Evolutionary conservation across 2,888 invertebrate genomes (phyloP).

Genomic region (Eurytoma adleriae): DNA sequence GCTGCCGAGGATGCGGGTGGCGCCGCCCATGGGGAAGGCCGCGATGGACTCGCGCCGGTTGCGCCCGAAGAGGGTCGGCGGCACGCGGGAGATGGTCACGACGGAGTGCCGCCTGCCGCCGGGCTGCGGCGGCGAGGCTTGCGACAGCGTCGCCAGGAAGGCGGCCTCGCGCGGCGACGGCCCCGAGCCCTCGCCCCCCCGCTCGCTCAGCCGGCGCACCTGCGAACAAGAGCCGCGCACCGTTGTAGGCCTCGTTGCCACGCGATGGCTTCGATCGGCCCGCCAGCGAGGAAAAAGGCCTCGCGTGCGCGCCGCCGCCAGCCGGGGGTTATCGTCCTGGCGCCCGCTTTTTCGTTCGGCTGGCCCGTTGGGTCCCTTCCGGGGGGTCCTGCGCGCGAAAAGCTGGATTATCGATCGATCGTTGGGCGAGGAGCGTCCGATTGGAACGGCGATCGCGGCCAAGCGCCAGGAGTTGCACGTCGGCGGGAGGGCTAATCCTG

Average conservation of each 20-base stretch:
- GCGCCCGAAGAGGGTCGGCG: slow-evolving; percentile 86
- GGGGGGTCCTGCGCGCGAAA: no score
- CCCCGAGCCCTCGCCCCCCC: slow-evolving; percentile 86
- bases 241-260: not conserved
- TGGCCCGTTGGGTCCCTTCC: no score
- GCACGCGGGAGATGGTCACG: slow-evolving; percentile 90
- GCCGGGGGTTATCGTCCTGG: no score
- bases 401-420: no score
- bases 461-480: no score
- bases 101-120: slow-evolving; percentile 91
- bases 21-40: slow-evolving; percentile 82
- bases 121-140: slow-evolving; percentile 84
- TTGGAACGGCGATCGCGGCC: no score
- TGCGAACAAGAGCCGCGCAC: slow-evolving; percentile 61
- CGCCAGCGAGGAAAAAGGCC: not conserved
- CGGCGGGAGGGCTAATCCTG: no score
- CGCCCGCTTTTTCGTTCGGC: no score
- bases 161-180: slow-evolving; percentile 88
- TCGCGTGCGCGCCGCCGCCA: not conserved
- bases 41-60: slow-evolving; percentile 89
- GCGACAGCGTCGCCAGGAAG: slow-evolving; percentile 88
- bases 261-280: not conserved
- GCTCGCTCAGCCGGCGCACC: slow-evolving; percentile 88
- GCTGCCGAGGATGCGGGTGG: slow-evolving; percentile 75
- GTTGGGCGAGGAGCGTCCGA: no score